These are phyloP conservation scores for Escarpia spicata DNA, from an alignment of 2,888 invertebrate species.

Conservation along the genomic window DNA sequence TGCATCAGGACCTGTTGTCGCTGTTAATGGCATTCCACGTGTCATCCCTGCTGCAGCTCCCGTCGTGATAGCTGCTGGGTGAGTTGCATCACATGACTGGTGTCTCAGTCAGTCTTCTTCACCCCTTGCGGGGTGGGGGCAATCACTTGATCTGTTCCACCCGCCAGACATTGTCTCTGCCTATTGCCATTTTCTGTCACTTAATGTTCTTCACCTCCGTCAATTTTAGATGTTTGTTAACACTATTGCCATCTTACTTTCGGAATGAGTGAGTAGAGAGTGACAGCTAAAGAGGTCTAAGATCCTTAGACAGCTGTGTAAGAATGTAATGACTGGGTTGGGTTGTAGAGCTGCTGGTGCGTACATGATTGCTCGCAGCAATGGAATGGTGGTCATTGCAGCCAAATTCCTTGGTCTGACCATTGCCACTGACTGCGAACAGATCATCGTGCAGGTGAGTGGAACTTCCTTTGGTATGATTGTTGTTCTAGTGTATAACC, in stretches of 20 bases:
- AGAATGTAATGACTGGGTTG: not conserved
- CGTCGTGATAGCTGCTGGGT: not conserved
- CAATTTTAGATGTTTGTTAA: too few relatives aligned
- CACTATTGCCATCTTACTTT: too few relatives aligned
- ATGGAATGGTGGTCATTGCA: not conserved
- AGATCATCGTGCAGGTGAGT: not conserved
- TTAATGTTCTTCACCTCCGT: too few relatives aligned
- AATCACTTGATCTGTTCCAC: not conserved
- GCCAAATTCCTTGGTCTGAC: not conserved
- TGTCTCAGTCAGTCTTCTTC: not conserved
- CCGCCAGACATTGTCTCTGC: too few relatives aligned
- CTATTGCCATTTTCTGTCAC: too few relatives aligned
- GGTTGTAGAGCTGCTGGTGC: not conserved
- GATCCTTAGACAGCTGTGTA: not conserved
- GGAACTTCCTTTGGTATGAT: not conserved
- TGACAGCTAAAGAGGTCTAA: too few relatives aligned
- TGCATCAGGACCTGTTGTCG: not conserved
- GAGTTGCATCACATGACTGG: not conserved
- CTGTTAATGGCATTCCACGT: not conserved
- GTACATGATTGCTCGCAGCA: not conserved
- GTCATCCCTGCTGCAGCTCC: not conserved
- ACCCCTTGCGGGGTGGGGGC: not conserved
- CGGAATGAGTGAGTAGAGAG: too few relatives aligned
- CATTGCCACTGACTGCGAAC: not conserved
- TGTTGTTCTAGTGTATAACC: not conserved